A percentile compares a stretch with the other conserved stretches of the same genome.
These are phyloP conservation scores for Balanococcus diminutus DNA, from an alignment of 2,888 invertebrate species.

Conservation along the genomic window DNA sequence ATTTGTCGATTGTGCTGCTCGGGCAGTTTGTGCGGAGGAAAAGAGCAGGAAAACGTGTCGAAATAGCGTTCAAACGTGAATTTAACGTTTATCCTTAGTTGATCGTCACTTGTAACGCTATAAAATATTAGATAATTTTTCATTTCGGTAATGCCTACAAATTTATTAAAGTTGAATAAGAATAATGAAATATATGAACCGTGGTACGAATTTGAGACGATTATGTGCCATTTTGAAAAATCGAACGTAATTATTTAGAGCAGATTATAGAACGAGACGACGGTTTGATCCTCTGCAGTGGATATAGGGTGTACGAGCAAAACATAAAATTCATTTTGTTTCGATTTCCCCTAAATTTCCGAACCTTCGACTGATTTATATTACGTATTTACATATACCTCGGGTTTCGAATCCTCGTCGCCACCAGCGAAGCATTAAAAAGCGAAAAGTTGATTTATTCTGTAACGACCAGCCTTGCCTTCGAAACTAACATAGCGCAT, in stretches of 20 bases:
- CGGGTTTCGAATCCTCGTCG: not conserved
- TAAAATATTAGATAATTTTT: constrained; percentile 13
- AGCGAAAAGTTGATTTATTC: constrained; percentile 9
- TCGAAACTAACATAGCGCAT: too few species aligned
- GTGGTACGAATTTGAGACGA: not conserved
- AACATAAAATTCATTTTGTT: not conserved
- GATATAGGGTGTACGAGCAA: too few species aligned
- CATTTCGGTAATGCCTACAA: constrained; percentile 34
- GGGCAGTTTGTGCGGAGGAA: not conserved
- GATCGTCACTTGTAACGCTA: not conserved
- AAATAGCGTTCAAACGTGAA: not conserved
- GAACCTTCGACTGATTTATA: not conserved
- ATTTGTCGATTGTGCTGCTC: not conserved
- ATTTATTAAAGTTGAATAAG: not conserved
- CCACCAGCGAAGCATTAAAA: not conserved
- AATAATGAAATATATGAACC: constrained; percentile 13
- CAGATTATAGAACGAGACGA: not conserved
- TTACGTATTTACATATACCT: not conserved
- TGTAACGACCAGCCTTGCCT: not conserved
- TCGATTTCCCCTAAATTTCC: not conserved
- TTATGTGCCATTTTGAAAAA: not conserved
- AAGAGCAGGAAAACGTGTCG: not conserved
- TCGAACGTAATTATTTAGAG: not conserved
- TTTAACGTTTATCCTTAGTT: not conserved
- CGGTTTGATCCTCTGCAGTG: too few species aligned